phyloP scores from a whole-genome alignment of 2,113 vertebrate genomes.

The Clarias gariepinus region DNA sequence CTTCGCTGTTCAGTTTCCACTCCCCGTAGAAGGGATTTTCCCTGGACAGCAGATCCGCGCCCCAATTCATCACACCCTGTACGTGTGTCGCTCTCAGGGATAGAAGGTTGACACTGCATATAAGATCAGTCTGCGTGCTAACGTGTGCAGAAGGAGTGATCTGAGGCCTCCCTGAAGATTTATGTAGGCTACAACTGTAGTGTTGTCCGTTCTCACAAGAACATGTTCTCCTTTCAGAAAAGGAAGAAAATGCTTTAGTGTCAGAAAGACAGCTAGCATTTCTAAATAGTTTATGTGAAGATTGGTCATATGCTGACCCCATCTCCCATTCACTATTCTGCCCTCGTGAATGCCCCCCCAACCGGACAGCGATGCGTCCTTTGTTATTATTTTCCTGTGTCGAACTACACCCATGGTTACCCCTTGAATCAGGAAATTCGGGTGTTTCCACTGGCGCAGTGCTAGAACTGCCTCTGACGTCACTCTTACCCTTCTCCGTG shows the following conservation, averaged over 20 bases:
- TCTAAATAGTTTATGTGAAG: too few species aligned
- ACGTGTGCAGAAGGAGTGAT: not conserved
- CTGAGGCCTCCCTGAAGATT: not conserved
- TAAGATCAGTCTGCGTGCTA: not conserved
- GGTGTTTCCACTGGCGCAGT: not conserved
- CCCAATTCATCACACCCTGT: not conserved
- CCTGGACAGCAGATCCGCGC: too few species aligned
- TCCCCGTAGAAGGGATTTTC: too few species aligned
- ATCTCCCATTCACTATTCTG: not conserved
- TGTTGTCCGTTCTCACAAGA: too few species aligned
- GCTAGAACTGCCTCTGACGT: not conserved
- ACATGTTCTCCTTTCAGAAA: too few species aligned
- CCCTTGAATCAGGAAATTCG: not conserved
- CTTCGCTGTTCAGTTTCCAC: too few species aligned
- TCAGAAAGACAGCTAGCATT: too few species aligned
- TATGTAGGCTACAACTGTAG: too few species aligned
- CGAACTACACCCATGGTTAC: constrained; percentile 3
- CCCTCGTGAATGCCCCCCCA: not conserved
- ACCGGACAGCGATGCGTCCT: too few species aligned
- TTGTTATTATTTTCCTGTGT: constrained; percentile 38
- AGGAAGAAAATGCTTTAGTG: too few species aligned
- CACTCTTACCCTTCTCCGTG: not conserved
- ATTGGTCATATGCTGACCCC: too few species aligned
- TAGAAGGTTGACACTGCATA: not conserved
- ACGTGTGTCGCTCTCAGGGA: not conserved